Conservation (phyloP, 1,140 invertebrate genomes). For the Meloidogyne exigua region DNA sequence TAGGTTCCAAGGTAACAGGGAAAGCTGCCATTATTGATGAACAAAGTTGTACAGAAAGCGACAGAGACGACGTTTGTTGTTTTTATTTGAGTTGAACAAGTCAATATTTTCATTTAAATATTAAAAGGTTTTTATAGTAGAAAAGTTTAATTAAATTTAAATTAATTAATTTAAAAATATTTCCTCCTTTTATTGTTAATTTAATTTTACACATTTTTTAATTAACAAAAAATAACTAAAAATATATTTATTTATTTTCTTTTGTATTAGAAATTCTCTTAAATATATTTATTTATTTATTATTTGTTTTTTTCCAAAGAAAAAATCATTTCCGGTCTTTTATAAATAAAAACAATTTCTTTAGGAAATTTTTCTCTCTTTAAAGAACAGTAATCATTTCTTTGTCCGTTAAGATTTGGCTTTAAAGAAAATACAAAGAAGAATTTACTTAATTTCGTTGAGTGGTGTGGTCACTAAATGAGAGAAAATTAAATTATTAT, state of each 20-base stretch:
- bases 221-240: too few species aligned
- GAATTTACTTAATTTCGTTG: too few species aligned
- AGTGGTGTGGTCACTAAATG: too few species aligned
- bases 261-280: neutral
- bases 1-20: neutral
- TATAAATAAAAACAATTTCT: neutral
- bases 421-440: neutral
- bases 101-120: neutral
- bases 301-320: neutral
- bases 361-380: neutral
- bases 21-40: neutral
- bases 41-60: neutral
- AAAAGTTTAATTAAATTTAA: too few species aligned
- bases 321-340: neutral
- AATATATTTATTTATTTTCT: too few species aligned
- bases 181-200: too few species aligned
- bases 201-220: too few species aligned
- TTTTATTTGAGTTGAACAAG: neutral
- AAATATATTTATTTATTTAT: too few species aligned
- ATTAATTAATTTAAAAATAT: too few species aligned
- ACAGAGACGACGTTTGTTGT: neutral
- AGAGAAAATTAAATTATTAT: too few species aligned
- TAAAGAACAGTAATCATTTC: neutral
- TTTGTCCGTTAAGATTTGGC: neutral
- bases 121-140: neutral